Base-by-base conservation (phyloP, 1,140 invertebrate species). In the Phenacoccus solenopsis region DNA sequence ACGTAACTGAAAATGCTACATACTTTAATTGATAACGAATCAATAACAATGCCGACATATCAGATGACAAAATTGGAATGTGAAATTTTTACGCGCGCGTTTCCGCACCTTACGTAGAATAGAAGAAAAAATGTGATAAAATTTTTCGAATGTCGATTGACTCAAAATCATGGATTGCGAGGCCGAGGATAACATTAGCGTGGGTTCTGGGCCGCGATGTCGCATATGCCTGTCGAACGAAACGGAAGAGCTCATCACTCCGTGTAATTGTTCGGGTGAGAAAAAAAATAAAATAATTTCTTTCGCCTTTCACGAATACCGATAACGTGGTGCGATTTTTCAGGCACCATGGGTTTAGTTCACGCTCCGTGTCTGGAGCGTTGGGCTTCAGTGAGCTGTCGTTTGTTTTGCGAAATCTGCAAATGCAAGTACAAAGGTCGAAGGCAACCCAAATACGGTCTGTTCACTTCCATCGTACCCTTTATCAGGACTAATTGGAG, bases 121-220 rank as follows among this genome's bases (percentile, higher is more conserved):
- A n/a, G n/a, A n/a, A n/a, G n/a, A n/a, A 32, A 32, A 32, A 13
- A 32, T 7, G 13, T 32, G 30, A 32, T 32, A 7, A 32, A 32
- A 32, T 49, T 49, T 49, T 49, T n/a, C 38, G 38, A 49, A 32
- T 13, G 5, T 13, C 13, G 30, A 7, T 32, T 32, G 5, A 32
- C 13, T 32, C 30, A 32, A 49, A 49, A 49, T 49, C 20, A 49
- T 49, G 38, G 38, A 49, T 49, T 49, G 38, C 20, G 20, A 49
- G 12, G 59, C n/a, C n/a, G n/a, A n/a, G 32, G 59, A 64, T 25
- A 64, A 64, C 59, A 24, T 64, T 25, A 64, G 59, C 59, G 59
- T 64, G 1, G 4, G 4, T 25, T 64, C 59, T 25, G 25, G 25
- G 13, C 59, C 59, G 13, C 10, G 59, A 64, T 64, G 59, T 64